Evolutionary conservation across 2,797 vertebrate genomes (phyloP).

Genomic region (Micromesistius poutassou): DNA sequence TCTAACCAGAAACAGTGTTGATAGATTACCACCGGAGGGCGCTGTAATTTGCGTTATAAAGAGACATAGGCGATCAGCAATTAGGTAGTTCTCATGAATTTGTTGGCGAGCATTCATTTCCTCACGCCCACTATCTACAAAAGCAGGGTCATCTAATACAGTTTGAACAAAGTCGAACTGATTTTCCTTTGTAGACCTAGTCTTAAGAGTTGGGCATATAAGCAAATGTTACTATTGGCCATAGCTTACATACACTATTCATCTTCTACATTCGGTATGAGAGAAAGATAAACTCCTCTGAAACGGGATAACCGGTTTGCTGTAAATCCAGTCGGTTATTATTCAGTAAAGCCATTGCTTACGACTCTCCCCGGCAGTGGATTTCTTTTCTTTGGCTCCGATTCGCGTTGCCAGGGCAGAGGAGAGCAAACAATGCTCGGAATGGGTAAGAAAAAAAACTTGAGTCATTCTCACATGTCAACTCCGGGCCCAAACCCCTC

Average conservation of each 20-base stretch:
- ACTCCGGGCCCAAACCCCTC: constrained; percentile 37
- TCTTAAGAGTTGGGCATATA: not conserved
- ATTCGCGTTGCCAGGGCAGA: constrained; percentile 29
- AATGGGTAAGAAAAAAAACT: constrained; percentile 60
- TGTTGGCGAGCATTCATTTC: not conserved
- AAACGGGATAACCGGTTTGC: not conserved
- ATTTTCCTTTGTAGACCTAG: not conserved
- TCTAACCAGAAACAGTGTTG: not conserved
- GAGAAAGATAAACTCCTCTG: too few relatives aligned
- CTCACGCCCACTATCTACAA: not conserved
- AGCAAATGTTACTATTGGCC: too few relatives aligned
- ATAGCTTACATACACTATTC: too few relatives aligned
- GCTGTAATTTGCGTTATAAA: not conserved
- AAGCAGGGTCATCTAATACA: not conserved
- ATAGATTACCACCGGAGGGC: not conserved
- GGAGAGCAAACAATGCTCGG: constrained; percentile 64
- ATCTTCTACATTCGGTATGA: too few relatives aligned
- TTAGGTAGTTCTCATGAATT: not conserved
- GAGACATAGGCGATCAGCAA: not conserved
- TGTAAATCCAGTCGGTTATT: not conserved
- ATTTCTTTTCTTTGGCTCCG: constrained; percentile 50
- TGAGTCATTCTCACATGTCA: constrained; percentile 69
- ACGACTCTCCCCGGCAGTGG: constrained; percentile 33
- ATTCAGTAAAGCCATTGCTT: too few relatives aligned
- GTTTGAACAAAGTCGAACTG: not conserved